Percentiles rank a stretch among this genome's conserved stretches.
Conservation (phyloP, 1,140 invertebrate species). For the Chrysopa pallens region DNA sequence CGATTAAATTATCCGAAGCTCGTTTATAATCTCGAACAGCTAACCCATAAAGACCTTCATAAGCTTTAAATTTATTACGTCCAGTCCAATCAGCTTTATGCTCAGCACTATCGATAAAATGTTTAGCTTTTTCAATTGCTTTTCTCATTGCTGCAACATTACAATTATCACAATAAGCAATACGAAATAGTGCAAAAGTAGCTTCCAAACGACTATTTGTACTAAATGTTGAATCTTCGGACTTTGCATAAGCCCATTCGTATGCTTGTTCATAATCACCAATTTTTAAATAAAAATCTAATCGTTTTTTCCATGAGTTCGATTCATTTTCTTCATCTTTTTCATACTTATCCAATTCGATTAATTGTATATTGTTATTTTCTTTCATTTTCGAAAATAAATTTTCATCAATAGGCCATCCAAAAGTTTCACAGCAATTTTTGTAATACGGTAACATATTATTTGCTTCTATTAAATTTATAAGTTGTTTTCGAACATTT, state of each 20-base stretch:
- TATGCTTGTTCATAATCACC: not conserved
- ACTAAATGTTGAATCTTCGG: not conserved
- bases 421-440: not conserved
- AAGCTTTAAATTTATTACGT: not conserved
- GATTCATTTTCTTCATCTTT: not conserved
- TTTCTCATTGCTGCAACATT: not conserved
- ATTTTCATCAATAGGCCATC: not conserved
- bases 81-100: not conserved
- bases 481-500: not conserved
- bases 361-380: not conserved
- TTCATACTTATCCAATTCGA: not conserved
- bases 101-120: not conserved
- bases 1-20: not conserved
- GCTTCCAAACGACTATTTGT: not conserved
- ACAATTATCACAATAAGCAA: not conserved
- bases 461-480: not conserved
- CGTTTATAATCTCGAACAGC: not conserved
- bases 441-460: not conserved
- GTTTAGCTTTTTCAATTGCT: not conserved
- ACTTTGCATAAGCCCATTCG: not conserved
- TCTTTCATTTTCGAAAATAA: not conserved
- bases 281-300: not conserved
- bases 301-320: not conserved
- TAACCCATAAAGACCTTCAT: not conserved
- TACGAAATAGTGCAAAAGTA: not conserved